phyloP scores from a whole-genome alignment of 2,797 vertebrate species.

The Smutsia gigantea region DNA sequence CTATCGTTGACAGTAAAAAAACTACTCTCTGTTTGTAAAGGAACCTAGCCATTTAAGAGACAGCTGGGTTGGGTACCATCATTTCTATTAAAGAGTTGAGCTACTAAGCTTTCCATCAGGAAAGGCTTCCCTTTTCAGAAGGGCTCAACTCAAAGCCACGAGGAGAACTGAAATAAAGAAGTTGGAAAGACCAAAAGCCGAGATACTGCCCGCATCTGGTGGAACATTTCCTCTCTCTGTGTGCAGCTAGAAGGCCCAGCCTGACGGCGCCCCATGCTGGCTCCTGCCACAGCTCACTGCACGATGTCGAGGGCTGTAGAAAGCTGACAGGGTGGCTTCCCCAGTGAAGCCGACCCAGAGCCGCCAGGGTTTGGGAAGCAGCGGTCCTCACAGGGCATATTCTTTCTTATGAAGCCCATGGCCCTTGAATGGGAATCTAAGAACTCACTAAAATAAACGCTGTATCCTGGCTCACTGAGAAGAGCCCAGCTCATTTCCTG shows the following conservation, averaged over 20 bases:
- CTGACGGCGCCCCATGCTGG: neutral
- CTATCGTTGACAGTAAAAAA: neutral
- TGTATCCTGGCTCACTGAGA: neutral
- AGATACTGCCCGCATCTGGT: neutral
- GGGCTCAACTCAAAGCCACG: neutral
- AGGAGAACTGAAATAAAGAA: slow-evolving; percentile 42
- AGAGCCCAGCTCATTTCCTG: neutral
- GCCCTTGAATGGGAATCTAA: neutral
- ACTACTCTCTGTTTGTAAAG: neutral
- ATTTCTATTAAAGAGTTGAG: neutral
- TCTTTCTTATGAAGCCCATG: neutral
- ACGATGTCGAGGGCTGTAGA: neutral
- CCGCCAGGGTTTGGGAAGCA: neutral
- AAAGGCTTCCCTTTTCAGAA: neutral
- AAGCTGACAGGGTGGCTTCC: neutral
- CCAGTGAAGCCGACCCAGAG: accelerated
- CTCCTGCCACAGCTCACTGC: neutral
- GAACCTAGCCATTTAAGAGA: neutral
- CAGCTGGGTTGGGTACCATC: neutral
- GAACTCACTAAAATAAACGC: neutral
- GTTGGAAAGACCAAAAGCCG: neutral
- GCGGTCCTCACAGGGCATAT: accelerated
- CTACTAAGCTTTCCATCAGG: no score
- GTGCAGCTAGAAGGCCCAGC: neutral
- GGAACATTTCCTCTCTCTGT: accelerated